Percentiles rank a stretch among this genome's conserved stretches.
Evolutionary conservation across 1,140 invertebrate species (phyloP).

Genomic region (Bathynomus jamesi): DNA sequence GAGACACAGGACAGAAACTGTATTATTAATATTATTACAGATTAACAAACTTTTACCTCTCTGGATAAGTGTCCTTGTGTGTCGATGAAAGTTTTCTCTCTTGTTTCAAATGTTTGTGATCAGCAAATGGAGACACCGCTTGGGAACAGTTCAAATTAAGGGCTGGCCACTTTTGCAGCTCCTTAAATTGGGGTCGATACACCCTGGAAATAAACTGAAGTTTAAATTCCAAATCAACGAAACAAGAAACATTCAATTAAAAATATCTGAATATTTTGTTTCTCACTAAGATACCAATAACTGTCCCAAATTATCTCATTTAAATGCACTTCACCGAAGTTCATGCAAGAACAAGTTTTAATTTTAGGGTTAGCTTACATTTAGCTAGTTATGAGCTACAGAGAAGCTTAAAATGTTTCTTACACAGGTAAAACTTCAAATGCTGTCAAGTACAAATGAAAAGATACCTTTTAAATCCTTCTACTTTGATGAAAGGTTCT

Average conservation of each 20-base stretch:
- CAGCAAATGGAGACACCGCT: not conserved
- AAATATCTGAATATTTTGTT: too few species aligned
- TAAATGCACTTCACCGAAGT: too few species aligned
- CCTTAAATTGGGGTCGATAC: not conserved
- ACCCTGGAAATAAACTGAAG: not conserved
- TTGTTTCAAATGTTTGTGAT: not conserved
- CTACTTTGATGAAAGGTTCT: not conserved
- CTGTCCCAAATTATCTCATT: too few species aligned
- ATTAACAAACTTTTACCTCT: not conserved
- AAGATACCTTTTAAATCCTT: slow-evolving; percentile 1
- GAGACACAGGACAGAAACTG: too few species aligned
- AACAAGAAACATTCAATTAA: not conserved
- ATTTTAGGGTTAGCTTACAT: too few species aligned
- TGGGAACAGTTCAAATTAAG: not conserved
- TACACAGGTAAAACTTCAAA: too few species aligned
- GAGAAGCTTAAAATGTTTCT: too few species aligned
- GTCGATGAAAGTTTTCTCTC: not conserved
- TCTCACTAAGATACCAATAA: too few species aligned
- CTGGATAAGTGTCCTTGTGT: not conserved
- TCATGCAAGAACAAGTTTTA: too few species aligned
- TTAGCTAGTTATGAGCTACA: too few species aligned
- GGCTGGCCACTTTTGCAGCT: not conserved
- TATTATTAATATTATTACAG: too few species aligned
- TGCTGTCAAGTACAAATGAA: too few species aligned
- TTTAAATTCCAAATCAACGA: not conserved